Evolutionary conservation across 2,113 vertebrate species (phyloP).

Genomic region (Cavia porcellus): DNA sequence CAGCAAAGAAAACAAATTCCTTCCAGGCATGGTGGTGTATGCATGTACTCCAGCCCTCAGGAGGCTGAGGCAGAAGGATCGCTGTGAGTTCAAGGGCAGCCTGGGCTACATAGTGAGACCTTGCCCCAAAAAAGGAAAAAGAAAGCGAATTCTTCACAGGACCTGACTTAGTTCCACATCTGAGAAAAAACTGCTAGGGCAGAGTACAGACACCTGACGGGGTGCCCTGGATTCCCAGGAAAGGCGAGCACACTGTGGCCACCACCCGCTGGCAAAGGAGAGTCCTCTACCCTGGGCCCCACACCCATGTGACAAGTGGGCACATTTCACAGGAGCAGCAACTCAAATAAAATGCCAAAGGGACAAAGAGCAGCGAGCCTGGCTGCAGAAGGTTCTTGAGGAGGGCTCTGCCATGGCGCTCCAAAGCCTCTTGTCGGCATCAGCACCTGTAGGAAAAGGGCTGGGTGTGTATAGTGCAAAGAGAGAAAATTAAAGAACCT

Average conservation of each 20-base stretch:
- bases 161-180: constrained; percentile 16
- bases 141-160: constrained; percentile 49
- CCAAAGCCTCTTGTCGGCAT: background rate
- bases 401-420: background rate
- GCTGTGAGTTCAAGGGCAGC: background rate
- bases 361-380: background rate
- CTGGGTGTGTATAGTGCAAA: background rate
- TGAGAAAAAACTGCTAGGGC: background rate
- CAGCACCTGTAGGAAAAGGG: background rate
- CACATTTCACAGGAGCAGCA: background rate
- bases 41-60: background rate
- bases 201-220: background rate
- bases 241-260: background rate
- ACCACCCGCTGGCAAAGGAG: background rate
- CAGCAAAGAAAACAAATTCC: constrained; percentile 58
- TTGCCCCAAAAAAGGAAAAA: background rate
- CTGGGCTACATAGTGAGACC: background rate
- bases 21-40: background rate
- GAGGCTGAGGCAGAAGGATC: background rate
- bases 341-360: constrained; percentile 25
- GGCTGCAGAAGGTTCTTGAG: background rate
- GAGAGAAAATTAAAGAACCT: background rate
- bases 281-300: background rate
- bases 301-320: background rate
- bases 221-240: background rate